A percentile compares a stretch with the other conserved stretches of the same genome.
phyloP scores from a whole-genome alignment of 2,888 invertebrate genomes.

The Phalera bucephala region DNA sequence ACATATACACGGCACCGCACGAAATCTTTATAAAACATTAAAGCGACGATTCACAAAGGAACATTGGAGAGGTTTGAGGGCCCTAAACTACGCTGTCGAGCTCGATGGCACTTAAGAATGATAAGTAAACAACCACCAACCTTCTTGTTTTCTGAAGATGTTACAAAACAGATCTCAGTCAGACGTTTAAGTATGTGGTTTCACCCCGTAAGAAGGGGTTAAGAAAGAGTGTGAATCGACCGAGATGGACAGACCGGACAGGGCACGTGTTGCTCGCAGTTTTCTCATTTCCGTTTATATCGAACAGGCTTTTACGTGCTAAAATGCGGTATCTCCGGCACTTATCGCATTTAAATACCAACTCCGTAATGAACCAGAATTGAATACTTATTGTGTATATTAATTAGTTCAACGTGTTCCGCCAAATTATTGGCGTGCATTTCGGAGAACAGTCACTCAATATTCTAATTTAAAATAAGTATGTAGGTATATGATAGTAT shows the following conservation, averaged over 20 bases:
- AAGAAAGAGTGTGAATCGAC: constrained; percentile 21
- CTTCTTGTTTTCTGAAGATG: constrained; percentile 32
- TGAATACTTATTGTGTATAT: too few relatives aligned
- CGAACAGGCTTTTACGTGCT: constrained; percentile 17
- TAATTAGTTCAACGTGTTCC: too few relatives aligned
- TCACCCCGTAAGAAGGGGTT: constrained; percentile 28
- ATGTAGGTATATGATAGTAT: too few relatives aligned
- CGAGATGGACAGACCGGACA: too few relatives aligned
- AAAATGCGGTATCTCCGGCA: constrained; percentile 3
- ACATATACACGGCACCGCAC: constrained; percentile 19
- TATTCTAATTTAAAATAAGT: too few relatives aligned
- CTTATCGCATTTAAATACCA: background rate
- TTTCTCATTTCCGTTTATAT: constrained; percentile 48
- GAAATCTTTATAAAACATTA: constrained; percentile 52
- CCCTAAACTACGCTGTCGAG: constrained; percentile 57
- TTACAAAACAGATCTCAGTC: constrained; percentile 37
- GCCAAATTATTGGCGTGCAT: too few relatives aligned
- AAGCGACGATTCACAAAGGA: constrained; percentile 55
- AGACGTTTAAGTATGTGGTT: constrained; percentile 36
- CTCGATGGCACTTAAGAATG: constrained; percentile 56
- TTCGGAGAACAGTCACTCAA: too few relatives aligned
- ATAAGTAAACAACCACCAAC: constrained; percentile 57
- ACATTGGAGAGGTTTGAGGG: constrained; percentile 53
- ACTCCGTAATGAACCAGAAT: too few relatives aligned
- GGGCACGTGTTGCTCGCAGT: constrained; percentile 19